Base-by-base conservation (phyloP, 2,888 invertebrate genomes). In the Chymomyza fuscimana region DNA sequence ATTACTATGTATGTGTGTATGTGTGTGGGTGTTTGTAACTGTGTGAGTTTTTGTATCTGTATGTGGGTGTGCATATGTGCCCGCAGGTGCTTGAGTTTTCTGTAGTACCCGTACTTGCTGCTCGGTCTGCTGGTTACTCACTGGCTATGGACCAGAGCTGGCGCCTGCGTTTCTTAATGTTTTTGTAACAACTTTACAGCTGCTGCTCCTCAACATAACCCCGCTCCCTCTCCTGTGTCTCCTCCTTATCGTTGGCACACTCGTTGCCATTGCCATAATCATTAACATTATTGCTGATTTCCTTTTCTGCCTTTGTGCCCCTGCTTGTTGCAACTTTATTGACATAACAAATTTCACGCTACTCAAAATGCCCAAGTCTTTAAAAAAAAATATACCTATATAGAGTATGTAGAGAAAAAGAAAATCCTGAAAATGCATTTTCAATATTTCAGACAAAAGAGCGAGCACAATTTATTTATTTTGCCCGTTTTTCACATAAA, bases 211-310 rank as follows among this genome's bases (percentile, higher is more conserved):
- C 29, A 61, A 10, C 12, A 1, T 12, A 10, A 32, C 19, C 29
- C 29, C 16, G 2, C 71, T 65, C 72, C 63, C 62, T 58, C 73
- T 67, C 67, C 63, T 61, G 40, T 25, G 15, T 4, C 60, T 1
- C 25, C 25, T 63, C 63, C 66, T 73, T 74, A 72, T 77, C 74
- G 73, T 63, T 59, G 67, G 68, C 58, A 16, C 50, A 63, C n/a
- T 65, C 15, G 9, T 60, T 56, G 32, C 40, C 56, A 63, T n/a
- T 29, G 66, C 76, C 78, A 87, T 87, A 79, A 87, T 87, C 86
- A 86, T 86, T 85, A 85, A 83, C 75, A 75, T 86, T 86, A 86
- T 84, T 81, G 76, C 80, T 54, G 66, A 54, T 70, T 72, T 77
- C 62, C 69, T 61, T 19, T 56, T 1, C 32, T 7, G 7, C 32